Percentiles rank a stretch among this genome's conserved stretches.
Evolutionary conservation across 1,140 invertebrate genomes (phyloP).

Genomic region (Papilio dardanus): DNA sequence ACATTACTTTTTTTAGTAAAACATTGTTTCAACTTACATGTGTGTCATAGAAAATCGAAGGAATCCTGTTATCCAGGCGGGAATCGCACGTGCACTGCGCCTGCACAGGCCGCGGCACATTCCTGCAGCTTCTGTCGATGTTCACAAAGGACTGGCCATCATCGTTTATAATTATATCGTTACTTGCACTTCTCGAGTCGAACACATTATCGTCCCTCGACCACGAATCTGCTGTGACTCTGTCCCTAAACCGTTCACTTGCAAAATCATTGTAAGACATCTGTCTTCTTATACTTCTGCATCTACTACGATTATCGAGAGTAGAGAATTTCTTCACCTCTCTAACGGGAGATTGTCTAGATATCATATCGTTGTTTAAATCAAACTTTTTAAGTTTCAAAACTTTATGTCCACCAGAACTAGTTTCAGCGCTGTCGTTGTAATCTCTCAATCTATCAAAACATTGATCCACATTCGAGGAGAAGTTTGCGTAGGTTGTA

Average conservation of each 20-base stretch:
- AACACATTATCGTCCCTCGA: constrained; percentile 62
- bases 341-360: constrained; percentile 57
- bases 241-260: constrained; percentile 63
- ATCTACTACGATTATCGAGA: constrained; percentile 73
- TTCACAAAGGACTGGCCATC: constrained; percentile 71
- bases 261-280: constrained; percentile 78
- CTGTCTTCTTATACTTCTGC: constrained; percentile 74
- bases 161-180: constrained; percentile 59
- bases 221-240: constrained; percentile 60
- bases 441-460: constrained; percentile 70
- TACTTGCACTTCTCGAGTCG: constrained; percentile 62
- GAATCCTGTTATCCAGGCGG: constrained; percentile 62
- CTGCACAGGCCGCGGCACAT: constrained; percentile 58
- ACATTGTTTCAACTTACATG: constrained; percentile 64
- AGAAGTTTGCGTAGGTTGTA: constrained; percentile 75
- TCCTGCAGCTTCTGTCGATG: constrained; percentile 67
- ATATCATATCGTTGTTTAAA: constrained; percentile 62
- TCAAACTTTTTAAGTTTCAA: constrained; percentile 70
- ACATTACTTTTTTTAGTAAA: not conserved
- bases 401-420: constrained; percentile 57
- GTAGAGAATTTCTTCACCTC: constrained; percentile 74
- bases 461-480: constrained; percentile 76
- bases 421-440: constrained; percentile 53
- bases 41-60: constrained; percentile 76
- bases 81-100: constrained; percentile 73